Evolutionary conservation across 2,888 invertebrate genomes (phyloP).

Genomic region (Sinotaia quadrata): DNA sequence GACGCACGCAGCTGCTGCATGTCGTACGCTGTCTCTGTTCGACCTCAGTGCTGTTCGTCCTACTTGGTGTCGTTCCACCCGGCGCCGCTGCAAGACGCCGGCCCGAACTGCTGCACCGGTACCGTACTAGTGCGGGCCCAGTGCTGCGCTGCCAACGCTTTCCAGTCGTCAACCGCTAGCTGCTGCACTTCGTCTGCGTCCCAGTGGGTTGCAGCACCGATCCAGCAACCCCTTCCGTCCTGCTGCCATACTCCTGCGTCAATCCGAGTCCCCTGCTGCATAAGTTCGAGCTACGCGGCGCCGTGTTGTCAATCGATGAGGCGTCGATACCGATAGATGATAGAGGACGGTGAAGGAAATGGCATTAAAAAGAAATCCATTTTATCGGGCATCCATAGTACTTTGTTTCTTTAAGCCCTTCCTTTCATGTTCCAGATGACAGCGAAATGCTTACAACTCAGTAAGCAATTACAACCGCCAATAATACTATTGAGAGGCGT

Average conservation of each 20-base stretch:
- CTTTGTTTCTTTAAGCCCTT: too few relatives aligned
- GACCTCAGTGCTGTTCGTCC: background rate
- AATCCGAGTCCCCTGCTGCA: background rate
- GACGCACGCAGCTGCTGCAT: background rate
- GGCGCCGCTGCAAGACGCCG: background rate
- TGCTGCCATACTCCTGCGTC: slow-evolving; percentile 6
- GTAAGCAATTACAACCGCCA: too few relatives aligned
- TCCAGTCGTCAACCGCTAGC: background rate
- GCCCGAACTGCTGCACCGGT: background rate
- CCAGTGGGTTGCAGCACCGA: background rate
- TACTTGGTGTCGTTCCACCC: background rate
- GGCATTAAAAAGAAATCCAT: too few relatives aligned
- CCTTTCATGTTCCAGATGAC: too few relatives aligned
- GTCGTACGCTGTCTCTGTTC: background rate
- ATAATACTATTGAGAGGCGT: too few relatives aligned
- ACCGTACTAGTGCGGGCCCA: background rate
- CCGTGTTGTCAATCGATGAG: slow-evolving; percentile 1
- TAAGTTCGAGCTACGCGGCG: background rate
- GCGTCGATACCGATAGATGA: too few relatives aligned
- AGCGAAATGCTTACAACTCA: too few relatives aligned
- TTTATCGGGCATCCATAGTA: too few relatives aligned
- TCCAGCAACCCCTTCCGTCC: background rate
- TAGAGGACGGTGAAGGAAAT: too few relatives aligned
- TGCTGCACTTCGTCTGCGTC: background rate
- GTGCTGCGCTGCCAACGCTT: background rate